Base-by-base conservation (phyloP, 2,797 vertebrate species). In the Merluccius polli region DNA sequence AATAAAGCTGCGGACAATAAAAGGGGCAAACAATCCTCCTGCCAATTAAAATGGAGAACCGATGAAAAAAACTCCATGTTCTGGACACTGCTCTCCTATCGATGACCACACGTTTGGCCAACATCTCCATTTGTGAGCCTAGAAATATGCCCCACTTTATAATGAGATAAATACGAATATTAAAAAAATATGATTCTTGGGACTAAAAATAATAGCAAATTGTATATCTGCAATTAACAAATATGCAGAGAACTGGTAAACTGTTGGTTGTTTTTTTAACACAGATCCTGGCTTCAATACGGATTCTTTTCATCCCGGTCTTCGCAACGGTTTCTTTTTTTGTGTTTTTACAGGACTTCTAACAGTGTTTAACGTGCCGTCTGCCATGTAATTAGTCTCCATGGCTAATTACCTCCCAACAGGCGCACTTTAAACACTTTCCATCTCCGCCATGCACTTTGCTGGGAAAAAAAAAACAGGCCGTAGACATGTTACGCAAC, bases 1-100 rank as follows among this genome's bases (percentile, higher is more conserved):
- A 91, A 89, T 83, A 89, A 88, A 78, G 70, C 79, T 72, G 75
- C 76, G 78, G 76, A 83, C 82, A 86, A 85, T 80, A 86, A 84
- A 80, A 83, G 71, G 80, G 80, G 75, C 88, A 91, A 91, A 87
- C 87, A 88, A 79, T 81, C 35, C 76, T 72, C 24, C 77, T 79
- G 89, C 88, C 90, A 91, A 86, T 88, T 77, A 86, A 88, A 91
- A 87, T 78, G 79, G 75, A 82, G 73, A 89, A 84, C 87, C 85
- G 88, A 83, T 77, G 82, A 88, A 83, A 83, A 73, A 80, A 82
- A 90, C 77, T 52, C 74, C 71, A 70, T 81, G 72, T 75, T 67
- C 63, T 29, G 78, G 77, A 85, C 70, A 38, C 76, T 81, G 73
- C 73, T 82, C 75, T 76, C 33, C 48, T 75, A 31, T 65, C 44